Conservation (phyloP, 2,797 vertebrate genomes). For the Gymnoscopelus braueri region DNA sequence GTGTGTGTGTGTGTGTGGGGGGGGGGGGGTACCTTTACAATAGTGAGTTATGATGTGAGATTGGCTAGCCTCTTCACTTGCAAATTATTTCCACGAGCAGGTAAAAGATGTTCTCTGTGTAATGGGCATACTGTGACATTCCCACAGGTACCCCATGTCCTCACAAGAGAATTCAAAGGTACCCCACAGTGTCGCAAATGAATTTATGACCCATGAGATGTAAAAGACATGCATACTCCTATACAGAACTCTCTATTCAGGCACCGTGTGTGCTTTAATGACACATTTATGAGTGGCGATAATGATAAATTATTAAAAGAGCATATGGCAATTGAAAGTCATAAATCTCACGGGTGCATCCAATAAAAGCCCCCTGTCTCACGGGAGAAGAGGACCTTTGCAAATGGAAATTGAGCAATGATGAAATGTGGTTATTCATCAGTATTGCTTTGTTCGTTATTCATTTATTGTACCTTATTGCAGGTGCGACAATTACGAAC, state of each 20-base stretch:
- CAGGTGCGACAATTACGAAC: too few species aligned
- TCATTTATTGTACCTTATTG: too few species aligned
- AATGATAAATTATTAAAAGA: conserved; percentile 46
- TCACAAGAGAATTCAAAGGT: conserved; percentile 35
- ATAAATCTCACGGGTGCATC: conserved; percentile 12
- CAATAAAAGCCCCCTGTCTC: conserved; percentile 43
- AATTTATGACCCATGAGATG: conserved; percentile 14
- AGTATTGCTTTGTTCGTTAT: too few species aligned
- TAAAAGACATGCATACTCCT: neutral
- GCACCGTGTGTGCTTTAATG: conserved; percentile 35
- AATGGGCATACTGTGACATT: conserved; percentile 29
- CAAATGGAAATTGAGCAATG: conserved; percentile 23
- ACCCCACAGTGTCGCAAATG: conserved; percentile 21
- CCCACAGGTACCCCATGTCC: conserved; percentile 32
- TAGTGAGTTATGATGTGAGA: conserved; percentile 39
- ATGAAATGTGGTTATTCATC: neutral
- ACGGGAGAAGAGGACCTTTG: conserved; percentile 32
- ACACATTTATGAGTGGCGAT: conserved; percentile 57
- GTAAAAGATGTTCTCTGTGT: conserved; percentile 11
- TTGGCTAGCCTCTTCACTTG: conserved; percentile 13
- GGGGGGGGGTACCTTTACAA: conserved; percentile 34
- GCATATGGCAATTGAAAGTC: conserved; percentile 37
- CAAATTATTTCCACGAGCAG: conserved; percentile 14
- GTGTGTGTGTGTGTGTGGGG: too few species aligned
- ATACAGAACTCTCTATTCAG: conserved; percentile 15